These are phyloP conservation scores for Catostylus mosaicus DNA, from an alignment of 30 jellyfish, hydroid and myxozoan species.

Conservation along the genomic window DNA sequence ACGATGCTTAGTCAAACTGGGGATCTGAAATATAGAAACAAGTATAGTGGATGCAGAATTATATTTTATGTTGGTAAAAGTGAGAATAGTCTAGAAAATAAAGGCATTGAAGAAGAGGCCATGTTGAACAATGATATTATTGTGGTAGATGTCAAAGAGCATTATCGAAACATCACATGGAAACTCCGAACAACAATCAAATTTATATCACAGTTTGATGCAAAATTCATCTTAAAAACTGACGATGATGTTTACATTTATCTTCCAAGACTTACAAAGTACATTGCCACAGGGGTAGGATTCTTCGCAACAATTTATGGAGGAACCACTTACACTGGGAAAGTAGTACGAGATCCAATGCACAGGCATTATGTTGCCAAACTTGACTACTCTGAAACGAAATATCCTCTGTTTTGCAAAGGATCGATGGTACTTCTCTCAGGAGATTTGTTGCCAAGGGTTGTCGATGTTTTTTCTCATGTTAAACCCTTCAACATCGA, in stretches of 20 bases:
- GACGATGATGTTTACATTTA: conserved; percentile 82
- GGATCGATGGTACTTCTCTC: conserved; percentile 75
- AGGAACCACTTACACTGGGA: conserved; percentile 60
- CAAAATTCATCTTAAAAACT: conserved; percentile 62
- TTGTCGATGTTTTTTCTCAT: conserved; percentile 52
- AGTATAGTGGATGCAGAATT: conserved; percentile 33
- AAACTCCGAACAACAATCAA: conserved; percentile 66
- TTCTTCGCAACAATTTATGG: conserved; percentile 58
- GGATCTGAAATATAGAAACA: not conserved
- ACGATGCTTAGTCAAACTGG: not conserved
- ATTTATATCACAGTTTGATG: conserved; percentile 38
- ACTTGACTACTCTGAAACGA: conserved; percentile 26
- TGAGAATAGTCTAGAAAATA: conserved; percentile 2
- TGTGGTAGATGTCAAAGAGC: conserved; percentile 39
- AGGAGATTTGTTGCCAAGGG: conserved; percentile 50
- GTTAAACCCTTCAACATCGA: conserved; percentile 78
- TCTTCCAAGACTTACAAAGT: conserved; percentile 46
- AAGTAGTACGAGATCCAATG: conserved; percentile 53
- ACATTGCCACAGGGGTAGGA: conserved; percentile 22
- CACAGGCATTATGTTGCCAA: conserved; percentile 70
- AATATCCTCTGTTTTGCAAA: conserved; percentile 70
- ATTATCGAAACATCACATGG: conserved; percentile 69
- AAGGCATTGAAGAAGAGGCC: conserved; percentile 32
- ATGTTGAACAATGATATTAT: conserved; percentile 49
- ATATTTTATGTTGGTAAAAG: conserved; percentile 68